These are phyloP conservation scores for Branchipolynoe longqiensis DNA, from an alignment of 2,888 invertebrate genomes.

Conservation along the genomic window DNA sequence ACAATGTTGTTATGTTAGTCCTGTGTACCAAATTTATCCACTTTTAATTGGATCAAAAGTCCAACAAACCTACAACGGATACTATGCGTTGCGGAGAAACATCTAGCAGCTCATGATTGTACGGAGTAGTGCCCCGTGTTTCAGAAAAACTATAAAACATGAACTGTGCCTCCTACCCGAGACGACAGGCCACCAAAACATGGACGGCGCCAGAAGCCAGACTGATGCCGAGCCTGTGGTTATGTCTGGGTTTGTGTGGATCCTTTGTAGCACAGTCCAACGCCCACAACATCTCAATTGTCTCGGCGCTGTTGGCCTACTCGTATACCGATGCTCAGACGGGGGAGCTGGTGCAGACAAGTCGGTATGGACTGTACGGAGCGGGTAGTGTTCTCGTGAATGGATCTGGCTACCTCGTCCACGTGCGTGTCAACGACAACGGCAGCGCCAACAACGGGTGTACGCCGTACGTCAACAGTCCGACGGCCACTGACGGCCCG, in stretches of 20 bases:
- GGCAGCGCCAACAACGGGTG: conserved; percentile 76
- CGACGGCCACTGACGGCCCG: conserved; percentile 59
- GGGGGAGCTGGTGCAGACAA: not conserved
- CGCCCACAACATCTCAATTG: not conserved
- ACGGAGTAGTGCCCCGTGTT: not conserved
- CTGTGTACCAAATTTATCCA: not conserved
- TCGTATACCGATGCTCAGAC: not conserved
- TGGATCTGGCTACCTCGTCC: conserved; percentile 87
- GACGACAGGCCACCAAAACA: not conserved
- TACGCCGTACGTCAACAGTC: conserved; percentile 74
- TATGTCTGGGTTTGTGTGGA: not conserved
- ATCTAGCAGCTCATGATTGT: not conserved
- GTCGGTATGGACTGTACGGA: conserved; percentile 84
- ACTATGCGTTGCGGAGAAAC: not conserved
- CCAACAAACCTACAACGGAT: not conserved
- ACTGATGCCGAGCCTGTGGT: not conserved
- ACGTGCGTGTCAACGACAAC: conserved; percentile 87
- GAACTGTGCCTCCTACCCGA: not conserved
- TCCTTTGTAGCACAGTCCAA: not conserved
- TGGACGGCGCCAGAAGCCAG: not conserved
- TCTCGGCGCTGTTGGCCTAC: not conserved
- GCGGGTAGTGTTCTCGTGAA: conserved; percentile 83
- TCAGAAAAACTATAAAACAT: conserved; percentile 15
- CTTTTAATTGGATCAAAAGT: not conserved
- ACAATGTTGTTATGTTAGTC: not conserved